Evolutionary conservation across 2,888 invertebrate species (phyloP).

Genomic region (Erebia epiphron): DNA sequence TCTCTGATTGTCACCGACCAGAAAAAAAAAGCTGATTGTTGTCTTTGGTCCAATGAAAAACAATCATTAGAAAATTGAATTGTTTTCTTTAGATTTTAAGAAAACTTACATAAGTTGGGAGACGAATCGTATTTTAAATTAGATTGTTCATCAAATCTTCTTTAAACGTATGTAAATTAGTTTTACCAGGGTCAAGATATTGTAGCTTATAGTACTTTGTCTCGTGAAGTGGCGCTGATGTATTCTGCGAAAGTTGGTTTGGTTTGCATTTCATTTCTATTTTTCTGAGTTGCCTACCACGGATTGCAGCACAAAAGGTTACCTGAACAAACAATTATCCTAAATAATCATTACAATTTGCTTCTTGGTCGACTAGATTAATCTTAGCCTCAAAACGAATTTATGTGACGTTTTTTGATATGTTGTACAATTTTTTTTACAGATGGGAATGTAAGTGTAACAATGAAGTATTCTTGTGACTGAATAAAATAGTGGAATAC

Average conservation of each 20-base stretch:
- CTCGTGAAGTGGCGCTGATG: constrained; percentile 46
- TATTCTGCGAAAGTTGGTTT: constrained; percentile 36
- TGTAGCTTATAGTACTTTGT: constrained; percentile 36
- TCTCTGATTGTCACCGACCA: too few species aligned
- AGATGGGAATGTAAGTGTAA: constrained; percentile 74
- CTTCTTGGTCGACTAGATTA: background rate
- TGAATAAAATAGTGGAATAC: constrained; percentile 70
- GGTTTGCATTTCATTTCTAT: constrained; percentile 25
- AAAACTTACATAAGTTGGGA: background rate
- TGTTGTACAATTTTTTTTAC: constrained; percentile 56
- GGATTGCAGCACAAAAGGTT: constrained; percentile 18
- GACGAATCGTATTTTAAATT: background rate
- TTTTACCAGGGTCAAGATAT: constrained; percentile 21
- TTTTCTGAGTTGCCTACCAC: constrained; percentile 34
- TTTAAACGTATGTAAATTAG: constrained; percentile 6
- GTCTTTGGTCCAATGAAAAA: constrained; percentile 4
- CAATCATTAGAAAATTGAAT: background rate
- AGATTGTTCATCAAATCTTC: constrained; percentile 2
- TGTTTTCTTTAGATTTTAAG: background rate
- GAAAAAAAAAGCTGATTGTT: too few species aligned
- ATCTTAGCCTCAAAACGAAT: constrained; percentile 37
- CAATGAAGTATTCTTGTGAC: constrained; percentile 70
- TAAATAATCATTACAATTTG: constrained; percentile 1
- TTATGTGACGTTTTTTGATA: constrained; percentile 42
- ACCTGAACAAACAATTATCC: background rate